These are phyloP conservation scores for Entomobrya proxima DNA, from an alignment of 2,888 invertebrate species.

Conservation along the genomic window DNA sequence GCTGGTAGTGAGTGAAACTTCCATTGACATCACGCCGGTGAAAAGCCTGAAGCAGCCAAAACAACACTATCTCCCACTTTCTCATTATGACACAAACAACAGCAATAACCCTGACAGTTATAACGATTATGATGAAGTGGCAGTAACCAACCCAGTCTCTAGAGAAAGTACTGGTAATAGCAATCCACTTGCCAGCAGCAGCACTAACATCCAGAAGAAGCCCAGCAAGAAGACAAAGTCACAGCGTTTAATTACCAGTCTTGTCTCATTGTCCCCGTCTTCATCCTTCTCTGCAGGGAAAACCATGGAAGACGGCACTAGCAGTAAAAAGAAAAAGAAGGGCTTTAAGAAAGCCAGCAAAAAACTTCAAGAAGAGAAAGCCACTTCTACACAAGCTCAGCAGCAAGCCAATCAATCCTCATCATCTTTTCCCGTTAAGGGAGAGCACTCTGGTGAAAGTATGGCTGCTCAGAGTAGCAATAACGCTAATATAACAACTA, in stretches of 20 bases:
- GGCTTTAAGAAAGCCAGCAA: slow-evolving; percentile 33
- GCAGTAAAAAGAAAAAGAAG: slow-evolving; percentile 48
- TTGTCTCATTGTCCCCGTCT: slow-evolving; percentile 23
- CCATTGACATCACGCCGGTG: slow-evolving; percentile 52
- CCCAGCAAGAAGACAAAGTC: slow-evolving; percentile 29
- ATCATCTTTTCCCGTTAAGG: too few relatives aligned
- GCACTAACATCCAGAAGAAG: background rate
- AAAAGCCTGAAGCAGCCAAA: background rate
- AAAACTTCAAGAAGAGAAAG: background rate
- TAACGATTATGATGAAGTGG: background rate
- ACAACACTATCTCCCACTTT: background rate
- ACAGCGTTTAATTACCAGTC: slow-evolving; percentile 42
- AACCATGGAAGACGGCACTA: slow-evolving; percentile 21
- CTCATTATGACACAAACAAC: background rate
- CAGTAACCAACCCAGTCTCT: background rate
- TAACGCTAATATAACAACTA: background rate
- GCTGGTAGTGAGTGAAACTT: slow-evolving; percentile 62
- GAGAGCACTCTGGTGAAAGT: too few relatives aligned
- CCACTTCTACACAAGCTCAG: background rate
- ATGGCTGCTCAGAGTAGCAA: too few relatives aligned
- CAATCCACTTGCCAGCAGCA: too few relatives aligned
- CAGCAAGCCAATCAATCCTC: background rate
- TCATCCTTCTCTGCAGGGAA: background rate
- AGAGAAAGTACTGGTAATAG: background rate
- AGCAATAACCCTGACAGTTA: background rate